Base-by-base conservation (phyloP, 1,140 invertebrate species). In the Cylas formicarius region DNA sequence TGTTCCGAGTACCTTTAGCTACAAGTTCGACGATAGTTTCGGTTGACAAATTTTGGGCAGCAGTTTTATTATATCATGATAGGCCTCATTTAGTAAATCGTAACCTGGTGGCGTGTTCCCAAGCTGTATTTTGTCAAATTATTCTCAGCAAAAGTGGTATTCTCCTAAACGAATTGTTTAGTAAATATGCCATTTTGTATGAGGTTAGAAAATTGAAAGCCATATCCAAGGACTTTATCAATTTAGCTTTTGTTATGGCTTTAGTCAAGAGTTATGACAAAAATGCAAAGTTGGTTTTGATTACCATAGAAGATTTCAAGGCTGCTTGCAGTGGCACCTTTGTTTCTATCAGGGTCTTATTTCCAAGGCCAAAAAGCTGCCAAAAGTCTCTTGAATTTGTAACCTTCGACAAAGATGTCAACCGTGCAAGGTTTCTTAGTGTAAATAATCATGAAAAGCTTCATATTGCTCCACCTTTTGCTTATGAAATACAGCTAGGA, bases 21-120 rank as follows among this genome's bases (percentile, higher is more conserved):
- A 65, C 51, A n/a, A 59, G 57, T 48, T 50, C 49, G 23, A 48
- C 27, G n/a, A 16, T 32, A n/a, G 20, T 63, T 13, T 16, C 35
- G 7, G 7, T 41, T 16, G 44, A 53, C 16, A 52, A 60, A 23
- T 66, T 60, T 45, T 65, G 61, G 57, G 45, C 49, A 34, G 34
- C 52, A 10, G 21, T 63, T 19, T 27, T 57, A 10, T 11, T 66
- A 4, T 66, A 62, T 44, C 53, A 59, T 33, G 49, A 60, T 44
- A 46, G 58, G 16, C 64, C 64, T 4, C 53, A 65, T 36, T 31
- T 65, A 40, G 40, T 64, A 11, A 66, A 66, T 46, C 41, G 56
- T 11, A 61, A 57, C 54, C 32, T 66, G 42, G 44, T 44, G 17
- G 55, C 53, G 27, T 40, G 46, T 16, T 46, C 52, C 9, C 52